phyloP scores from a whole-genome alignment of 2,797 vertebrate genomes.

The Liparis tanakae region DNA sequence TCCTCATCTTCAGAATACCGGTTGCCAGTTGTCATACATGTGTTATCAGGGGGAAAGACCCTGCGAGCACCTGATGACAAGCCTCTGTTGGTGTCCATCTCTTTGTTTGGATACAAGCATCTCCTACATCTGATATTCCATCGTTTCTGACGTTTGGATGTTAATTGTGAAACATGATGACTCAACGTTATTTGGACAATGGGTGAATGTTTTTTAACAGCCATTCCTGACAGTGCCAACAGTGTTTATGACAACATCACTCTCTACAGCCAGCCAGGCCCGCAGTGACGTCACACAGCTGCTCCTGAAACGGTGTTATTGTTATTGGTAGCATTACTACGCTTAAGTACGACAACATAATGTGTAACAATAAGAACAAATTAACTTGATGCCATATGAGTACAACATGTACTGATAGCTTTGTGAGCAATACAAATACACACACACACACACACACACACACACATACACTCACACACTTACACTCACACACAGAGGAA shows the following conservation, averaged over 20 bases:
- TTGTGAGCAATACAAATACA: conserved; percentile 22
- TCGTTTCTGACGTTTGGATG: conserved; percentile 24
- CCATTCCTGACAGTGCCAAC: conserved; percentile 42
- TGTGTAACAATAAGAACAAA: conserved; percentile 77
- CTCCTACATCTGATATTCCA: conserved; percentile 37
- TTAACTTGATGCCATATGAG: conserved; percentile 69
- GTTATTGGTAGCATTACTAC: conserved; percentile 72
- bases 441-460: conserved; percentile 30
- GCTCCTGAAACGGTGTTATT: conserved; percentile 68
- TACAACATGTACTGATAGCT: conserved; percentile 50
- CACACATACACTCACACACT: conserved; percentile 26
- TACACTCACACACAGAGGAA: conserved; percentile 27
- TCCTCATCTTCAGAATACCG: conserved; percentile 60
- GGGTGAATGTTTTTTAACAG: conserved; percentile 57
- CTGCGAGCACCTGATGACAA: conserved; percentile 53
- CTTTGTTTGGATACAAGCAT: conserved; percentile 22
- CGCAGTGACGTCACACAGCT: conserved; percentile 61
- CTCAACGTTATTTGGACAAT: conserved; percentile 56
- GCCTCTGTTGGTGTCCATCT: conserved; percentile 35
- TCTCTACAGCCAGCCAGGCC: conserved; percentile 39
- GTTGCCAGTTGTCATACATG: conserved; percentile 69
- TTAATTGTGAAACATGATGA: conserved; percentile 50
- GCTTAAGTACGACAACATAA: conserved; percentile 70
- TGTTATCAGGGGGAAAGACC: conserved; percentile 61
- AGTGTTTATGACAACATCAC: conserved; percentile 60